Percentiles rank a stretch among this genome's conserved stretches.
Conservation (phyloP, 2,113 vertebrate genomes). For the Oophaga pumilio region DNA sequence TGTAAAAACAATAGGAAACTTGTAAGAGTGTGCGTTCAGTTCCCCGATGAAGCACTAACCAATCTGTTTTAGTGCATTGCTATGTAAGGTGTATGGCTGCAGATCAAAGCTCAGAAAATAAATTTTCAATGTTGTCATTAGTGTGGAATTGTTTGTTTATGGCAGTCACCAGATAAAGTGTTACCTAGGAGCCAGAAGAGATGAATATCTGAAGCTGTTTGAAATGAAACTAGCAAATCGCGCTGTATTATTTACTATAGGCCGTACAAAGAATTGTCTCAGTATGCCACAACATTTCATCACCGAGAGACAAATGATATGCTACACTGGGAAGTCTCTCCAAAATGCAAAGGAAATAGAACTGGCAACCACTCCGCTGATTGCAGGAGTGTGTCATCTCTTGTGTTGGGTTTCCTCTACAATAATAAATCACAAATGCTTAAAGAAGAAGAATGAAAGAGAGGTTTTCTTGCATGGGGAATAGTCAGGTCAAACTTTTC, state of each 20-base stretch:
- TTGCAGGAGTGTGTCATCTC: not conserved
- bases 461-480: not conserved
- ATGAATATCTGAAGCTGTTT: not conserved
- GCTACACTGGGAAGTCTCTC: not conserved
- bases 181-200: constrained; percentile 3
- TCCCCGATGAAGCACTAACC: not conserved
- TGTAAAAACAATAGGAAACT: not conserved
- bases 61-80: not conserved
- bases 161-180: not conserved
- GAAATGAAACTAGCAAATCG: constrained; percentile 5
- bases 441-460: not conserved
- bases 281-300: not conserved
- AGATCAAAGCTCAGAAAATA: not conserved
- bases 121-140: not conserved
- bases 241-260: constrained; percentile 4
- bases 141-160: constrained; percentile 10
- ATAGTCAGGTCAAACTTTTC: not conserved
- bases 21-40: not conserved
- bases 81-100: not conserved
- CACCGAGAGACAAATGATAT: constrained; percentile 1
- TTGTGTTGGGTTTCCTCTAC: not conserved
- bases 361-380: not conserved
- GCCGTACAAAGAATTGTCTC: not conserved
- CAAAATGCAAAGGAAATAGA: not conserved
- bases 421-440: not conserved